Evolutionary conservation across 2,888 invertebrate genomes (phyloP), one percentile per base, ranked within the genome.

Genomic region (Lasioglossum zephyrum): DNA sequence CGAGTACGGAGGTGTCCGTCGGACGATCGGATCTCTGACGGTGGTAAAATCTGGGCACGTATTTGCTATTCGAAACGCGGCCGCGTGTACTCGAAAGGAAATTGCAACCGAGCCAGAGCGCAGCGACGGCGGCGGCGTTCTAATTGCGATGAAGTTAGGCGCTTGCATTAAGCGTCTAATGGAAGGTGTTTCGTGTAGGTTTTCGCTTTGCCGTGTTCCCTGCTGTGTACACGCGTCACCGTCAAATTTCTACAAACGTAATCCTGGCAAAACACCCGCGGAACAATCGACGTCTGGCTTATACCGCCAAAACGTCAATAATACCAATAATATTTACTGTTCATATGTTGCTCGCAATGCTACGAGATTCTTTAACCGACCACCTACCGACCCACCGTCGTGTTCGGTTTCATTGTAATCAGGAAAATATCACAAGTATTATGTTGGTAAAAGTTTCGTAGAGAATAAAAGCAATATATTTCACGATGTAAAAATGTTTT

Each of bases 81-180:
- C 79, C 73, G 41, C 72, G 81, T 60, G 74, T 87, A 87, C 85
- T 83, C 87, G 81, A 86, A 86, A 73, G 88, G 89, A 90, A 90
- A 90, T 90, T 90, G 90, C 88, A 63, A 80, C 84, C 76, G 74
- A 66, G 80, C 85, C 84, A 81, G 39, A 39, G 69, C 22, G 22
- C 39, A 9, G 39, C 22, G 36, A 31, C 66, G 36, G 4, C 57
- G 82, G 79, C 81, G 63, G 60, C 63, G 84, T 75, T 78, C 76
- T 90, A 90, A 90, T 90, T 90, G 88, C 85, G 80, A 86, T 84
- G 79, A 88, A 90, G 87, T 89, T 88, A 88, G 88, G 83, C 86
- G 89, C 83, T 81, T 82, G 86, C 88, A 85, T 90, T 90, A 89
- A 90, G 89, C 85, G 86, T 81, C 83, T 87, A 86, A 88, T 86